These are phyloP conservation scores for Rhinopithecus roxellana DNA, from an alignment of 2,113 vertebrate species.

Conservation along the genomic window DNA sequence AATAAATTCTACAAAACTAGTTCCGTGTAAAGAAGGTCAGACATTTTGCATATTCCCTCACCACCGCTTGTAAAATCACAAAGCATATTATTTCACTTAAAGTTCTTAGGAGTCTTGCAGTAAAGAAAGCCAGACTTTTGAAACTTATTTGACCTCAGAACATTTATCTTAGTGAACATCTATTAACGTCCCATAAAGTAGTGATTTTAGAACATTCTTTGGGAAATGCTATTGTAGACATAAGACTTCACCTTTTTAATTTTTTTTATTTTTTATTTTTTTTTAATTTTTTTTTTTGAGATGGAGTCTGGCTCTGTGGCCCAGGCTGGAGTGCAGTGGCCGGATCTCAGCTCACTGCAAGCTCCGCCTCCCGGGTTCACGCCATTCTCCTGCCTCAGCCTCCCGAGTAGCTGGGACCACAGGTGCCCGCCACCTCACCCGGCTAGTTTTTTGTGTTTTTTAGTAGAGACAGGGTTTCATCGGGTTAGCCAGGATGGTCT, in stretches of 20 bases:
- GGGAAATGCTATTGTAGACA: not conserved
- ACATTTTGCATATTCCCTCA: not conserved
- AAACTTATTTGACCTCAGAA: not conserved
- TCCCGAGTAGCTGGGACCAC: too few species aligned
- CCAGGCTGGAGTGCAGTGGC: too few species aligned
- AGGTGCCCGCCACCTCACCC: too few species aligned
- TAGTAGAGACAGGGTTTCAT: too few species aligned
- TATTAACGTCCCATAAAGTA: not conserved
- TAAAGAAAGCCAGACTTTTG: slow-evolving; percentile 13
- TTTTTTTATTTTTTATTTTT: not conserved
- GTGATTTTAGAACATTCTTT: not conserved
- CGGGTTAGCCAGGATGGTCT: too few species aligned
- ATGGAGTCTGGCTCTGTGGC: too few species aligned
- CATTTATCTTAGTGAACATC: not conserved
- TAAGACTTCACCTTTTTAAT: not conserved
- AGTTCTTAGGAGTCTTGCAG: slow-evolving; percentile 4
- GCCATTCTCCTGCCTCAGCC: too few species aligned
- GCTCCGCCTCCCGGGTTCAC: too few species aligned
- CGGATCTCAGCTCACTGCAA: too few species aligned
- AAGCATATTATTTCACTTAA: not conserved
- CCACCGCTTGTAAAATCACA: not conserved
- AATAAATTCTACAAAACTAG: not conserved
- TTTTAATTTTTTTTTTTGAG: too few species aligned
- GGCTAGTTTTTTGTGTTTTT: too few species aligned
- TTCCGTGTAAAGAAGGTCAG: not conserved